A percentile compares a stretch with the other conserved stretches of the same genome.
phyloP scores from a whole-genome alignment of 2,113 vertebrate genomes.

The Calyptomena viridis region DNA sequence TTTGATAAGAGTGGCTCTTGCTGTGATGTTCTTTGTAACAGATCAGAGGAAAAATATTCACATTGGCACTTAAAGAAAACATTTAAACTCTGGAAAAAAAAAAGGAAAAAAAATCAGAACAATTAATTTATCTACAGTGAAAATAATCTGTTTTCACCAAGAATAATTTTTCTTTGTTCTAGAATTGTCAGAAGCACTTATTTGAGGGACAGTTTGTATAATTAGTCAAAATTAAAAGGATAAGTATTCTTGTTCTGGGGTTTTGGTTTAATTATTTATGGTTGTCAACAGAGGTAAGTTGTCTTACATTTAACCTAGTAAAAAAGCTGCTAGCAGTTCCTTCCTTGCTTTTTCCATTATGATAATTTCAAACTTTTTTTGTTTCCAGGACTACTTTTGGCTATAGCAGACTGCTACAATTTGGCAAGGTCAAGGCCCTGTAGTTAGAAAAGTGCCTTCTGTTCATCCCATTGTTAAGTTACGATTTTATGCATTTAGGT shows the following conservation, averaged over 20 bases:
- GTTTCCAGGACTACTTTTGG: neutral
- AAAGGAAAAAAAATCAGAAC: neutral
- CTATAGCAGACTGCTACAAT: neutral
- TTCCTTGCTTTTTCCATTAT: neutral
- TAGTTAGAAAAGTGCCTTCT: neutral
- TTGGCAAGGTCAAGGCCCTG: neutral
- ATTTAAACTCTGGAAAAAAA: neutral
- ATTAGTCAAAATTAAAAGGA: conserved; percentile 10
- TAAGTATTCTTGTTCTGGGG: neutral
- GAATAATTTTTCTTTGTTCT: conserved; percentile 1
- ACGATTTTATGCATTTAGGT: neutral
- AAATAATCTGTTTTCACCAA: neutral
- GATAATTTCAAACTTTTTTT: neutral
- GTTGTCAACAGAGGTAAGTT: neutral
- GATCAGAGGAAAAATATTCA: neutral
- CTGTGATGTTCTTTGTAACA: neutral
- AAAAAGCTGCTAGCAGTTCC: neutral
- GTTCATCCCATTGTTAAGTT: neutral
- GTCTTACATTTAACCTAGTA: neutral
- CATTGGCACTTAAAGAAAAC: neutral
- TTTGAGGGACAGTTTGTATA: neutral
- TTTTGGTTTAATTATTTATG: neutral
- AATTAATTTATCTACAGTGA: neutral
- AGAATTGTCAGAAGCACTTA: neutral
- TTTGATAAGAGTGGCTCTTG: neutral